Evolutionary conservation across 2,888 invertebrate species (phyloP).

Genomic region (Siphonodentalium dalli): DNA sequence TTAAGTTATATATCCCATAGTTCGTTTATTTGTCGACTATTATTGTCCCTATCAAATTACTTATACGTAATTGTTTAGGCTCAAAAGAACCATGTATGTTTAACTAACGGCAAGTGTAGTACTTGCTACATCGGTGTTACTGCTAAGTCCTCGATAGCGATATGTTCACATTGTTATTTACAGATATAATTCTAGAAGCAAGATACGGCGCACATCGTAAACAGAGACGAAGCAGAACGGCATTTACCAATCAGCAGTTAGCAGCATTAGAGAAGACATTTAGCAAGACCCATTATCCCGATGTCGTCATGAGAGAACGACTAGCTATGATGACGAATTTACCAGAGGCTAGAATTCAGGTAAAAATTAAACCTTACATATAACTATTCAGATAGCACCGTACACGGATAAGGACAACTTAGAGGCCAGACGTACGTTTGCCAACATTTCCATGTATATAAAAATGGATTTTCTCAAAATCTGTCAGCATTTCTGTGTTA

Average conservation of each 20-base stretch:
- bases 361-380: slow-evolving; percentile 35
- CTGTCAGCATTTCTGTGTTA: too few relatives aligned
- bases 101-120: too few relatives aligned
- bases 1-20: too few relatives aligned
- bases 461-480: too few relatives aligned
- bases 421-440: not conserved
- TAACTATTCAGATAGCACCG: not conserved
- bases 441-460: not conserved
- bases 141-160: too few relatives aligned
- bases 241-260: slow-evolving; percentile 67
- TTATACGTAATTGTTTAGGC: too few relatives aligned
- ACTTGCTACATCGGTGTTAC: too few relatives aligned
- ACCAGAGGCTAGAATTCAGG: slow-evolving; percentile 68
- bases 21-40: too few relatives aligned
- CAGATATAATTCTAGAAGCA: slow-evolving; percentile 61
- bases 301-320: slow-evolving; percentile 67
- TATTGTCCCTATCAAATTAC: too few relatives aligned
- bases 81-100: too few relatives aligned
- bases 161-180: too few relatives aligned
- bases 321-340: slow-evolving; percentile 67
- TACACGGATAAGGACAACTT: not conserved
- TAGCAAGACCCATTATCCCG: slow-evolving; percentile 67
- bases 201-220: slow-evolving; percentile 63
- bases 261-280: slow-evolving; percentile 67
- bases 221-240: slow-evolving; percentile 66